These are phyloP conservation scores for Galeopterus variegatus DNA, from an alignment of 2,113 vertebrate genomes.

Conservation along the genomic window DNA sequence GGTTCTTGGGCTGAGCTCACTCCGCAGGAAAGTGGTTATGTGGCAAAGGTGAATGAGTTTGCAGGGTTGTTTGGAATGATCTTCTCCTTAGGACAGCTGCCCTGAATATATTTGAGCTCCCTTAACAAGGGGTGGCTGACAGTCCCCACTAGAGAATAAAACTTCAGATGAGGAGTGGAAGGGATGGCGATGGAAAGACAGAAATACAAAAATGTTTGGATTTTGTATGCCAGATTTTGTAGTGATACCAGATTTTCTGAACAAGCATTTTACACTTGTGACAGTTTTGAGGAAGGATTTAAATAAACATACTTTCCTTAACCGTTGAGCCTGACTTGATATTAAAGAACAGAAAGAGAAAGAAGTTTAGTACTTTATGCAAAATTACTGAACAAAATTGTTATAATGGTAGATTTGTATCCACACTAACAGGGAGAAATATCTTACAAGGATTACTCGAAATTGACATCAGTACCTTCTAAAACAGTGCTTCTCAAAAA, in stretches of 20 bases:
- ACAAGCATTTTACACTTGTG: not conserved
- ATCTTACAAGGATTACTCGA: not conserved
- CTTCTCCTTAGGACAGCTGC: not conserved
- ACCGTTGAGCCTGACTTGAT: not conserved
- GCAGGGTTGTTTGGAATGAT: not conserved
- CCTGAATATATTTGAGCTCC: not conserved
- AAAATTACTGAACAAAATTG: not conserved
- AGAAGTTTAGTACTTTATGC: not conserved
- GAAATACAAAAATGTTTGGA: not conserved
- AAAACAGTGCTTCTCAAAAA: not conserved
- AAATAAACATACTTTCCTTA: not conserved
- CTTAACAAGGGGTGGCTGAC: not conserved
- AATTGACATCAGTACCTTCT: not conserved
- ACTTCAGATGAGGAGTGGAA: not conserved
- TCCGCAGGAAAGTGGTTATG: not conserved
- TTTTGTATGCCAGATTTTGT: not conserved
- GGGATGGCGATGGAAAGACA: not conserved
- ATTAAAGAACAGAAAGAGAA: not conserved
- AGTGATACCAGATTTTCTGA: not conserved
- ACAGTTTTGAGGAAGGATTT: not conserved
- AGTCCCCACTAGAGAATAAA: fast-evolving
- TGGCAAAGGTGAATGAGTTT: not conserved
- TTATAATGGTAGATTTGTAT: not conserved
- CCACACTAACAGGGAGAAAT: not conserved
- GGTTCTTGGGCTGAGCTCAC: not conserved